Percentiles rank a stretch among this genome's conserved stretches.
phyloP scores from a whole-genome alignment of 2,797 vertebrate species.

The Synanceia verrucosa region DNA sequence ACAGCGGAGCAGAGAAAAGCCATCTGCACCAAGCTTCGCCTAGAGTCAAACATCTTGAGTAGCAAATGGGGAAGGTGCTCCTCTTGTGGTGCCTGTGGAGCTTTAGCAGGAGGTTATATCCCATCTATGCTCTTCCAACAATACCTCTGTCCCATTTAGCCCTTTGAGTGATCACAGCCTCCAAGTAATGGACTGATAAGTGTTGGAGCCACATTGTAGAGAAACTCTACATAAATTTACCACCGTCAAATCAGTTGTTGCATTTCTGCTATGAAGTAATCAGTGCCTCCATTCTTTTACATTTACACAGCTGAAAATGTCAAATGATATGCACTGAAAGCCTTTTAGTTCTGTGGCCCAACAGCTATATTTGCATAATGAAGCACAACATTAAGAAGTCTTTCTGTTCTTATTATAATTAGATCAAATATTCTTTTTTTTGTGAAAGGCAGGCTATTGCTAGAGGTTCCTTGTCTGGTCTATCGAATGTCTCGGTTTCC shows the following conservation, averaged over 20 bases:
- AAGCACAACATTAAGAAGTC: constrained; percentile 51
- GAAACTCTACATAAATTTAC: constrained; percentile 36
- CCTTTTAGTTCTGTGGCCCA: constrained; percentile 32
- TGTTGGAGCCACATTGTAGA: constrained; percentile 12
- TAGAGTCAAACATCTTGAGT: constrained; percentile 72
- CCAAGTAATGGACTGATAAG: constrained; percentile 43
- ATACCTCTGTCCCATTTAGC: constrained; percentile 59
- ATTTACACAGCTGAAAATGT: constrained; percentile 51
- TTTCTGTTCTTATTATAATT: constrained; percentile 56
- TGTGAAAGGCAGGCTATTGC: constrained; percentile 41
- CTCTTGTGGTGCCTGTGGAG: constrained; percentile 55
- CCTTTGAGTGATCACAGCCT: constrained; percentile 51
- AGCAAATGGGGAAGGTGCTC: constrained; percentile 60
- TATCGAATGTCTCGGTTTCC: constrained; percentile 7
- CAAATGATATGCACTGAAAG: constrained; percentile 49
- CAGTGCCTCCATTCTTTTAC: constrained; percentile 42
- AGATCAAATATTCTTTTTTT: constrained; percentile 52
- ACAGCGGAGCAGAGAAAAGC: constrained; percentile 59
- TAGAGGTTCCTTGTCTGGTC: constrained; percentile 31
- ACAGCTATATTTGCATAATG: constrained; percentile 63
- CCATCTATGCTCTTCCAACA: constrained; percentile 32
- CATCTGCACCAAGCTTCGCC: constrained; percentile 55
- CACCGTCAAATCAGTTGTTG: constrained; percentile 39
- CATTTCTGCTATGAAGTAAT: constrained; percentile 46
- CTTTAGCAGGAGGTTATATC: constrained; percentile 45